Evolutionary conservation across 2,797 vertebrate species (phyloP).

Genomic region (Podarcis siculus): DNA sequence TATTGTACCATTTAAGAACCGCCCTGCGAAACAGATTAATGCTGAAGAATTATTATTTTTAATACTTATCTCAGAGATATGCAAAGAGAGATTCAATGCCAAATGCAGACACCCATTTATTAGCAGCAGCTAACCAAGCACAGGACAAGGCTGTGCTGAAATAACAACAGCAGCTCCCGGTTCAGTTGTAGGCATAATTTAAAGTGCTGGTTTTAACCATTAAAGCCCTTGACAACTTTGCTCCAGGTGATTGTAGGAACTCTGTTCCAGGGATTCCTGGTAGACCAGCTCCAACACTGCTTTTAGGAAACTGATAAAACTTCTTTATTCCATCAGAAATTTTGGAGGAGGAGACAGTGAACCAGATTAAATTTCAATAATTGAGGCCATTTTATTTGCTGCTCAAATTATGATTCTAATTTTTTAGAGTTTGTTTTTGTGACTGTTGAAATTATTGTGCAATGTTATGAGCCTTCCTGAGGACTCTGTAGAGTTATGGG

Average conservation of each 20-base stretch:
- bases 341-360: background rate
- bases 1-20: constrained; percentile 36
- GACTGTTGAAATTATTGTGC: background rate
- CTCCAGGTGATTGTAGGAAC: background rate
- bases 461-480: background rate
- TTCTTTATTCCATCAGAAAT: background rate
- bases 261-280: background rate
- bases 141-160: background rate
- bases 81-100: background rate
- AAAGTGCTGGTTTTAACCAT: background rate
- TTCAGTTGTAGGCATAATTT: background rate
- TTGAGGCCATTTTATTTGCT: background rate
- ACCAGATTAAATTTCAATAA: background rate
- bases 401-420: background rate
- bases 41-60: constrained; percentile 44
- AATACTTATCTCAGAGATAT: background rate
- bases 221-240: background rate
- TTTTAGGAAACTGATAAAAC: background rate
- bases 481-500: background rate
- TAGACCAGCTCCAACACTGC: background rate
- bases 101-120: background rate
- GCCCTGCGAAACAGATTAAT: constrained; percentile 1
- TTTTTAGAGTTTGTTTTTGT: background rate
- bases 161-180: background rate
- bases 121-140: background rate